Evolutionary conservation across 2,113 vertebrate species (phyloP), one percentile per base, ranked within the genome.

Genomic region (Talpa occidentalis): DNA sequence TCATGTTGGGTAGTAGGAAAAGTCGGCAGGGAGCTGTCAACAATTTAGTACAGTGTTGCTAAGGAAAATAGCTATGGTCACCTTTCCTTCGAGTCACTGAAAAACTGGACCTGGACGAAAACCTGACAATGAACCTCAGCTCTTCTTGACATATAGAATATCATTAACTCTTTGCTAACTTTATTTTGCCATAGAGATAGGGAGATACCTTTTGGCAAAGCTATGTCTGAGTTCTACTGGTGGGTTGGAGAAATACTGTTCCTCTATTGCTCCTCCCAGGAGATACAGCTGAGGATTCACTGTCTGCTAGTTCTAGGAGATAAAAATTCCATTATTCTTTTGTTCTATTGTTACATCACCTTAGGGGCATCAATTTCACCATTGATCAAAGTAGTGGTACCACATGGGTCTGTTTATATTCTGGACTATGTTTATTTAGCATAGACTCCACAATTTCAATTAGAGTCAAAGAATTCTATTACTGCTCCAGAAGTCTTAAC

Each of bases 341-440:
- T 85, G 52, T 91, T 91, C 60, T 91, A 40, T 73, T 92, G 44
- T 91, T 17, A 78, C 35, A 87, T 69, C 17, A 92, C 21, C 30
- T 49, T 82, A 90, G 28, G 22, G 78, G 60, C 24, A 90, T 87
- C 21, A 86, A 62, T 82, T 86, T 92, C 60, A 91, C 32, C 90
- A 1, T 92, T 69, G 49, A 78, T 76, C 32, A 74, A 82, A 95
- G 28, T 72, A 16, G 19, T 86, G 24, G 59, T 54, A 85, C 17
- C 14, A 72, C 60, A 52, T 81, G 54, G 37, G 42, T 80, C 73
- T n/a, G 66, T 89, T 21, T 42, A n/a, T 54, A 66, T 80, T 88
- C 42, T 62, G 72, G 42, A 77, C 62, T 86, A 10, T 81, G 16
- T 52, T 52, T 52, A 47, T 93, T 89, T 80, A 44, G 32, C 26